Evolutionary conservation across 2,888 invertebrate species (phyloP).

Genomic region (Archaeoteleia sp.): DNA sequence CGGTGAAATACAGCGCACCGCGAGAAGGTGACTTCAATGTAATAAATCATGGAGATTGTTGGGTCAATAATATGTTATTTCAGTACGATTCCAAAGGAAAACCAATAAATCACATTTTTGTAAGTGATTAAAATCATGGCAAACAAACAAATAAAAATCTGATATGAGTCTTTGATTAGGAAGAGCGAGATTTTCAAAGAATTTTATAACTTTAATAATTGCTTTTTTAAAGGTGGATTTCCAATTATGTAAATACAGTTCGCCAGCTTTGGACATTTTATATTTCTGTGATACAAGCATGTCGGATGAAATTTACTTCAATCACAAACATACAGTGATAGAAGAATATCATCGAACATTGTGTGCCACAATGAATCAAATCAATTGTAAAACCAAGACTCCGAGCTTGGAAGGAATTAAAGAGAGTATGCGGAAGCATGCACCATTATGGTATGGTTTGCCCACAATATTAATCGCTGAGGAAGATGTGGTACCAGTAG

Average conservation of each 20-base stretch:
- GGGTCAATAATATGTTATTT: conserved; percentile 72
- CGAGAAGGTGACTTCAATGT: conserved; percentile 64
- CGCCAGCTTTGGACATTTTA: conserved; percentile 60
- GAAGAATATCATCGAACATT: conserved; percentile 53
- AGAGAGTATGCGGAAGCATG: conserved; percentile 54
- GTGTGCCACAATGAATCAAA: conserved; percentile 45
- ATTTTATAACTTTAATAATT: too few relatives aligned
- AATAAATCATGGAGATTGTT: conserved; percentile 69
- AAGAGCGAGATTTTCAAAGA: too few relatives aligned
- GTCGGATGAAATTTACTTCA: conserved; percentile 50
- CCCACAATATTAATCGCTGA: not conserved
- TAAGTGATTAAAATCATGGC: too few relatives aligned
- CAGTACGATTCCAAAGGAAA: conserved; percentile 62
- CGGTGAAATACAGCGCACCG: not conserved
- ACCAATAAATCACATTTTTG: conserved; percentile 65
- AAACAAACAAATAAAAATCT: too few relatives aligned
- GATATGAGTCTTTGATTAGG: too few relatives aligned
- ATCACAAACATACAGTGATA: conserved; percentile 55
- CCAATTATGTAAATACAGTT: conserved; percentile 59
- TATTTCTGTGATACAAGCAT: conserved; percentile 59
- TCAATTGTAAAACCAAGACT: conserved; percentile 55
- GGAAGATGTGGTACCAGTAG: not conserved
- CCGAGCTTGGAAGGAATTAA: conserved; percentile 56
- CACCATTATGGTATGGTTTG: conserved; percentile 1
- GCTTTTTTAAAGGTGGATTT: too few relatives aligned